Evolutionary conservation across 1,140 invertebrate genomes (phyloP), one percentile per base, ranked within the genome.

Genomic region (Bicyclus anynana): DNA sequence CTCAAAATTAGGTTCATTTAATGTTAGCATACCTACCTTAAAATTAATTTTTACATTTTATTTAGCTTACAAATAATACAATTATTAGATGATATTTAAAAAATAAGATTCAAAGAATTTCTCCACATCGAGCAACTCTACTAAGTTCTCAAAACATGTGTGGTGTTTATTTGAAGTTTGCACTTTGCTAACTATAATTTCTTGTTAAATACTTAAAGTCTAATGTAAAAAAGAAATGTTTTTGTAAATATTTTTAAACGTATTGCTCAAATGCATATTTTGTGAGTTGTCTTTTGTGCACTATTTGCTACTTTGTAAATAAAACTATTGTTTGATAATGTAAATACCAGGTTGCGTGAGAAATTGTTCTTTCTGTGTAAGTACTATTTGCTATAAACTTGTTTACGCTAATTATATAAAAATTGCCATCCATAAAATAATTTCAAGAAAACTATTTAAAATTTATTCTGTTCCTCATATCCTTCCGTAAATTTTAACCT

Each of bases 181-280:
- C 69, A 68, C 59, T 61, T 51, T 47, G 66, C 68, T 69, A 62
- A 57, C 44, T 74, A 62, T 64, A 12, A 65, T 70, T 65, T 66
- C 48, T 61, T 67, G 63, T 67, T 67, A 35, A 33, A 62, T 67
- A 59, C 56, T 47, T 14, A 3, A 69, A 71, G 67, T 63, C 53
- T 62, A 68, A 66, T 72, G 67, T 81, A 75, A 68, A 77, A n/a
- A 72, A 76, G 20, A 62, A 72, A 62, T 75, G 66, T 81, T 77
- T 86, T 79, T 85, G 80, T 87, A 87, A 84, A 87, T 85, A 84
- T 81, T 82, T 79, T 78, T 75, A 82, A 84, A 81, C 69, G 71
- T 87, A 87, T 87, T 85, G 84, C 84, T 87, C 84, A 87, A 87
- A 87, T 87, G 82, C 79, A 84, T 87, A 87, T 87, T 87, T 87